Percentiles rank a stretch among this genome's conserved stretches.
Conservation (phyloP, 2,888 invertebrate species). For the Trilocha varians region DNA sequence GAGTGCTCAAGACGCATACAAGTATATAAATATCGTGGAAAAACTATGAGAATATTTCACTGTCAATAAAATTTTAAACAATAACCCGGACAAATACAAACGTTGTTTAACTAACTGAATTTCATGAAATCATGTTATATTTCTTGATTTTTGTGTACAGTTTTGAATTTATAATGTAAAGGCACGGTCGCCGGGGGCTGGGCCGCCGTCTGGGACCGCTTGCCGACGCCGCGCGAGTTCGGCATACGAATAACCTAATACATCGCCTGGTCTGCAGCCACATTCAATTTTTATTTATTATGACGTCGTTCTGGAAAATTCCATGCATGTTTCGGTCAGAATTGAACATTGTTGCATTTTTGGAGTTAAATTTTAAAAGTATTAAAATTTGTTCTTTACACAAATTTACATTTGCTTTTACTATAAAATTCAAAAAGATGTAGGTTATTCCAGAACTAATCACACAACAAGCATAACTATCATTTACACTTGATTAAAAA, state of each 20-base stretch:
- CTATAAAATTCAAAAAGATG: no score
- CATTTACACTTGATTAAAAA: no score
- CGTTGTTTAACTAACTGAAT: neutral
- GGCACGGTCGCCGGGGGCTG: conserved; percentile 18
- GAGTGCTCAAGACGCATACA: no score
- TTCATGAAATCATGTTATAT: neutral
- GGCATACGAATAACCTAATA: conserved; percentile 22
- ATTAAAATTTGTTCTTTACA: no score
- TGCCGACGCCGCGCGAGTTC: conserved; percentile 18
- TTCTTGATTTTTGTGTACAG: conserved; percentile 3
- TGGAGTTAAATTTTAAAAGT: no score
- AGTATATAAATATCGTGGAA: no score
- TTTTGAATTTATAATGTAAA: conserved; percentile 11
- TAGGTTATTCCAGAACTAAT: no score
- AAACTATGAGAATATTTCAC: no score
- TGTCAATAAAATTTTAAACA: no score
- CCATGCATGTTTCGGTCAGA: neutral
- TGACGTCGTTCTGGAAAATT: neutral
- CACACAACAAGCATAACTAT: no score
- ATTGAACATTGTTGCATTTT: no score
- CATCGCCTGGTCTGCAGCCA: conserved; percentile 1
- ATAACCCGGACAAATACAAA: neutral
- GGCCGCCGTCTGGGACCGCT: conserved; percentile 21
- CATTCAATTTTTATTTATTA: neutral
- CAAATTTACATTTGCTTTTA: no score